Conservation (phyloP, 2,888 invertebrate species). For the Linhomoeus sp. region DNA sequence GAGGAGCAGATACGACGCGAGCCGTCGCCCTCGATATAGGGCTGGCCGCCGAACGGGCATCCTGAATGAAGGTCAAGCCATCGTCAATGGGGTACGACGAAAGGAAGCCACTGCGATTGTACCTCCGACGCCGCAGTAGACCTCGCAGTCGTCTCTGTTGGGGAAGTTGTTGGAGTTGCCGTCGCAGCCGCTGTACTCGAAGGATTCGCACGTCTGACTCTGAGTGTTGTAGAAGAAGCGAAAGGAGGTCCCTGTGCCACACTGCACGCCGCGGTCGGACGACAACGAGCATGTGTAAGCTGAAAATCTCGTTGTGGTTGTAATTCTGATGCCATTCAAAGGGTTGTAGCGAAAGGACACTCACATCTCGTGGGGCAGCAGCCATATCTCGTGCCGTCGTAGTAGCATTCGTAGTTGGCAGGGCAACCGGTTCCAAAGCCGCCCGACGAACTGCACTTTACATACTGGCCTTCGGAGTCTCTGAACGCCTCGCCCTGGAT, state of each 20-base stretch:
- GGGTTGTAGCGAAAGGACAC: too few relatives aligned
- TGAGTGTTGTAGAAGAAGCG: conserved; percentile 12
- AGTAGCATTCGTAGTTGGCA: conserved; percentile 10
- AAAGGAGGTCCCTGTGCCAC: conserved; percentile 21
- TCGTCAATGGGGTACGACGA: too few relatives aligned
- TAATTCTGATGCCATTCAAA: too few relatives aligned
- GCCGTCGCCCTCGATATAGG: conserved; percentile 19
- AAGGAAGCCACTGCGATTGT: too few relatives aligned
- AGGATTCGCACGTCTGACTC: conserved; percentile 12
- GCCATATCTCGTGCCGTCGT: conserved; percentile 22
- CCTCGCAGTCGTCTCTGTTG: conserved; percentile 19
- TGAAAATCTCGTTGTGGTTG: too few relatives aligned
- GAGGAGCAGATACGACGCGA: conserved; percentile 21
- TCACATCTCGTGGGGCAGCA: conserved; percentile 23
- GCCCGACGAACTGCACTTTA: neutral
- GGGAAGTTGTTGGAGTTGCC: conserved; percentile 25
- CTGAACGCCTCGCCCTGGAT: neutral
- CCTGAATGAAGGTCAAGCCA: conserved; percentile 5
- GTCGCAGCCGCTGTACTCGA: conserved; percentile 24
- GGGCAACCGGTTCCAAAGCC: neutral
- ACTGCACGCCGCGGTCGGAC: conserved; percentile 21
- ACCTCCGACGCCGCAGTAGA: conserved; percentile 18
- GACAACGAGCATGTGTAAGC: conserved; percentile 24
- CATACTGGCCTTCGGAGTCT: conserved; percentile 4
- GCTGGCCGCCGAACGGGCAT: conserved; percentile 23